Evolutionary conservation across 2,113 vertebrate species (phyloP).

Genomic region (Hystrix cristata): DNA sequence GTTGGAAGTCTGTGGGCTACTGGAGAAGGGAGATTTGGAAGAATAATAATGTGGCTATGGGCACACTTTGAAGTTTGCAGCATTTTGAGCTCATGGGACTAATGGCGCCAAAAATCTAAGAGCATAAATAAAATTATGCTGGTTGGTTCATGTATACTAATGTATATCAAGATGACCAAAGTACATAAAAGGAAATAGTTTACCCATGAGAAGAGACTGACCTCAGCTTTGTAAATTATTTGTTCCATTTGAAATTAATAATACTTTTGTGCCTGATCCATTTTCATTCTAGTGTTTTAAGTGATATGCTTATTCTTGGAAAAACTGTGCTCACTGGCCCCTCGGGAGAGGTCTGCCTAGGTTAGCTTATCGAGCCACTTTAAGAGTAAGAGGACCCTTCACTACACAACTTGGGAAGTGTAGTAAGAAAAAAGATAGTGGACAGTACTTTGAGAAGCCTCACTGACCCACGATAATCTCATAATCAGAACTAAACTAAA

Average conservation of each 20-base stretch:
- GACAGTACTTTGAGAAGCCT: neutral
- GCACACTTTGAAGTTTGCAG: conserved; percentile 42
- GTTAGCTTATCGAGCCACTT: neutral
- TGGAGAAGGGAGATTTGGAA: neutral
- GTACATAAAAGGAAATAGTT: conserved; percentile 67
- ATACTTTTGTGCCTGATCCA: conserved; percentile 48
- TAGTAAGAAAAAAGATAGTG: neutral
- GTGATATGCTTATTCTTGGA: conserved; percentile 42
- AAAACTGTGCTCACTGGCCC: neutral
- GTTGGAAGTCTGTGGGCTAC: neutral
- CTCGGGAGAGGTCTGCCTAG: neutral
- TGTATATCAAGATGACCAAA: conserved; percentile 41
- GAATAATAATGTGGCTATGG: neutral
- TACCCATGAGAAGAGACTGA: conserved; percentile 51
- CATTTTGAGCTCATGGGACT: conserved; percentile 45
- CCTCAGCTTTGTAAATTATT: conserved; percentile 59
- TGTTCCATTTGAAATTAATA: conserved; percentile 63
- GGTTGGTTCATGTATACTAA: conserved; percentile 3
- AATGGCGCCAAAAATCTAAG: conserved; percentile 62
- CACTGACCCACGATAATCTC: neutral
- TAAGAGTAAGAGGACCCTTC: neutral
- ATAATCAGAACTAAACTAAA: neutral
- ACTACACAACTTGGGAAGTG: neutral
- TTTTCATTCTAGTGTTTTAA: conserved; percentile 61
- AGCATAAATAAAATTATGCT: conserved; percentile 59